These are phyloP conservation scores for Archegozetes longisetosus DNA, from an alignment of 1,140 invertebrate species.

Conservation along the genomic window DNA sequence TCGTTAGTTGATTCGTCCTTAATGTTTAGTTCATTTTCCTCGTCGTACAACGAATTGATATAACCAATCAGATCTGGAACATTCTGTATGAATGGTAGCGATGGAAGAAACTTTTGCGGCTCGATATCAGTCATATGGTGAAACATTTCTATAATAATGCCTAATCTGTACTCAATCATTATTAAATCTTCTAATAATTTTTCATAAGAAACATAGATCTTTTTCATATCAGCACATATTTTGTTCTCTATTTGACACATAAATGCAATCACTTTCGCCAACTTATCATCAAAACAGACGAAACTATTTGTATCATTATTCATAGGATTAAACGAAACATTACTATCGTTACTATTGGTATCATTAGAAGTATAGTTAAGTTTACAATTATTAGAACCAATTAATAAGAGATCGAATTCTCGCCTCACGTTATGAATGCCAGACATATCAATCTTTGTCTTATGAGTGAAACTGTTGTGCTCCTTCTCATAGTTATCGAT, in stretches of 20 bases:
- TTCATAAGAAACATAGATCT: not conserved
- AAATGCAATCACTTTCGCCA: not conserved
- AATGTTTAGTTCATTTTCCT: not conserved
- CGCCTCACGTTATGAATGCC: not conserved
- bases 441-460: not conserved
- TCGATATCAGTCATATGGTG: not conserved
- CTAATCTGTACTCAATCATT: not conserved
- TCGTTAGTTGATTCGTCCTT: not conserved
- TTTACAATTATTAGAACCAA: not conserved
- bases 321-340: not conserved
- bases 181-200: not conserved
- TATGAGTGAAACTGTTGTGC: not conserved
- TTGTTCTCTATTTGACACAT: not conserved
- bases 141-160: not conserved
- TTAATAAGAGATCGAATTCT: not conserved
- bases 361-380: not conserved
- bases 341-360: not conserved
- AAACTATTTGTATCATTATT: not conserved
- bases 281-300: not conserved
- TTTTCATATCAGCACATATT: not conserved
- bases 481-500: not conserved
- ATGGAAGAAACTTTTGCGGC: not conserved
- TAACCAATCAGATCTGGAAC: not conserved
- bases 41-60: not conserved
- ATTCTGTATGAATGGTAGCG: not conserved